phyloP scores from a whole-genome alignment of 2,113 vertebrate species.

The Eurystomus gularis region DNA sequence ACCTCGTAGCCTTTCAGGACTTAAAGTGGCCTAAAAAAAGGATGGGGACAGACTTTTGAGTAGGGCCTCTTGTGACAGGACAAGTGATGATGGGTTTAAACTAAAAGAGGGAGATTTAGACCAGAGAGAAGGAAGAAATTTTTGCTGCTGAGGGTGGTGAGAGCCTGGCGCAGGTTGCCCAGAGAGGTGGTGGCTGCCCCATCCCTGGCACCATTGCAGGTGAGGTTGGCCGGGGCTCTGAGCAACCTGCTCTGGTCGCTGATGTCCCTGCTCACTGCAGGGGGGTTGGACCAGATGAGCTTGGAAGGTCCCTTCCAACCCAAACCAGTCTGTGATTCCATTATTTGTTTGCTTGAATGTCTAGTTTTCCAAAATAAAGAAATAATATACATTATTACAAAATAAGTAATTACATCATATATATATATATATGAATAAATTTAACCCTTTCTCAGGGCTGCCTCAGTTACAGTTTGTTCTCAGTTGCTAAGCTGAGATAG shows the following conservation, averaged over 20 bases:
- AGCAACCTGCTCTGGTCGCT: not conserved
- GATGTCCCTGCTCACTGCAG: not conserved
- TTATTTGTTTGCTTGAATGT: not conserved
- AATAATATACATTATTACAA: too few species aligned
- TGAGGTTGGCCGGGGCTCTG: not conserved
- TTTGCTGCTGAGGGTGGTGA: too few species aligned
- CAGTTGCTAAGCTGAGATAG: not conserved
- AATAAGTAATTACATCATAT: too few species aligned
- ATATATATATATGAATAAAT: not conserved
- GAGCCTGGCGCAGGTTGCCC: too few species aligned
- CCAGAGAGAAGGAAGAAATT: too few species aligned
- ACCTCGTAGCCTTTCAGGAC: too few species aligned
- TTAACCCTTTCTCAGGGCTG: not conserved
- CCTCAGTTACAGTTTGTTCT: not conserved
- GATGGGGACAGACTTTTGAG: too few species aligned
- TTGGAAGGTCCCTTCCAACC: not conserved
- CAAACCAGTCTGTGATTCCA: not conserved
- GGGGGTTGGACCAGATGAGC: not conserved
- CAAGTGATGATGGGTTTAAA: too few species aligned
- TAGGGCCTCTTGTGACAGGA: too few species aligned
- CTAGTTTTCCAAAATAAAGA: not conserved
- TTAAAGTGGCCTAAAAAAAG: too few species aligned
- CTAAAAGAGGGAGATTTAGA: too few species aligned
- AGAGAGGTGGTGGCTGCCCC: not conserved
- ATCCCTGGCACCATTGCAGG: not conserved